Conservation (phyloP, 2,113 vertebrate genomes). For the Colius striatus region DNA sequence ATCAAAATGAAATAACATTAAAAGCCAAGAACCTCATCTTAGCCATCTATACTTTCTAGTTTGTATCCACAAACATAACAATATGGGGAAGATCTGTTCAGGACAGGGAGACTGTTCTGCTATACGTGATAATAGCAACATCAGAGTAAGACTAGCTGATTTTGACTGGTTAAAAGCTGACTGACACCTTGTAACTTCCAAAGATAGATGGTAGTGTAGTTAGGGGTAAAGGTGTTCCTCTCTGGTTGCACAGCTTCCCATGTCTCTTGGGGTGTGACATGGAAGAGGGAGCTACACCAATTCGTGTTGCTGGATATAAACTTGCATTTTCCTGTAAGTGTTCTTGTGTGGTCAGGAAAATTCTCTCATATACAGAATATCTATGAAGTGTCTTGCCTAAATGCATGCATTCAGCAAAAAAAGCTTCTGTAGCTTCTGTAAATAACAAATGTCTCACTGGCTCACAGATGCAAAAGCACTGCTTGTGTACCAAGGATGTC, state of each 20-base stretch:
- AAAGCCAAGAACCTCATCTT: neutral
- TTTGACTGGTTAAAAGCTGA: neutral
- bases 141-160: neutral
- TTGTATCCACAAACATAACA: neutral
- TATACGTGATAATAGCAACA: neutral
- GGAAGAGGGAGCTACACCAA: neutral
- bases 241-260: neutral
- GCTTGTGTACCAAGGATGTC: neutral
- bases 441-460: neutral
- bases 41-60: neutral
- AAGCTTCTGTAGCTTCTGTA: neutral
- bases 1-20: neutral
- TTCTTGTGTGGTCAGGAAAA: neutral
- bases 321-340: neutral
- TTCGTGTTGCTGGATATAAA: neutral
- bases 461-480: neutral
- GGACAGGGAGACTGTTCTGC: neutral
- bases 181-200: neutral
- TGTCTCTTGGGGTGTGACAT: neutral
- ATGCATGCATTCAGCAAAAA: slow-evolving; percentile 1
- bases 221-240: neutral
- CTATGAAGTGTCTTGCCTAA: neutral
- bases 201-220: neutral
- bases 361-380: neutral
- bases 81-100: neutral